Conservation (phyloP, 2,888 invertebrate genomes). For the Trilocha varians region DNA sequence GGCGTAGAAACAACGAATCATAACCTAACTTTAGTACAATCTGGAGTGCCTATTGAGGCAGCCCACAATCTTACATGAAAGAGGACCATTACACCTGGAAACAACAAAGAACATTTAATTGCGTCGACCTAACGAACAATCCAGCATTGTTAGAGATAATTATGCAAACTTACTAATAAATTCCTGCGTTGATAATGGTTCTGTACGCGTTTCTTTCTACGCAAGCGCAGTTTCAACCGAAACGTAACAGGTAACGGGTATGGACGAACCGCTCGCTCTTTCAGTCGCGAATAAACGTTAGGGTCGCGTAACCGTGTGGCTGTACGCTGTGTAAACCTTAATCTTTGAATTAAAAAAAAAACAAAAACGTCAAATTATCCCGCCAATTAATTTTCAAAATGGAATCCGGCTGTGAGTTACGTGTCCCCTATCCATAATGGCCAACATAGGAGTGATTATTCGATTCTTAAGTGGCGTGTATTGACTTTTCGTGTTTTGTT, state of each 20-base stretch:
- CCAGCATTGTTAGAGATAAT: slow-evolving; percentile 27
- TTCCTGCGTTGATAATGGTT: slow-evolving; percentile 24
- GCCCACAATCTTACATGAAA: slow-evolving; percentile 8
- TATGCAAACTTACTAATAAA: slow-evolving; percentile 35
- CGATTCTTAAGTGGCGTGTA: slow-evolving; percentile 36
- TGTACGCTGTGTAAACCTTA: slow-evolving; percentile 19
- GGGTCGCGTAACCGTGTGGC: slow-evolving; percentile 49
- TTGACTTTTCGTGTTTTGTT: slow-evolving; percentile 60
- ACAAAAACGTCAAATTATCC: slow-evolving; percentile 30
- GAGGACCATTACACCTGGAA: slow-evolving; percentile 7
- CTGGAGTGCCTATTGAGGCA: background rate
- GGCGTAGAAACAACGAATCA: background rate
- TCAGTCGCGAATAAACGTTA: slow-evolving; percentile 51
- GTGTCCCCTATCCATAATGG: slow-evolving; percentile 21
- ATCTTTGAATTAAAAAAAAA: slow-evolving; percentile 21
- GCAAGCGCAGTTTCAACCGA: slow-evolving; percentile 40
- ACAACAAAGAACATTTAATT: slow-evolving; percentile 16
- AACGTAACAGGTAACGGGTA: slow-evolving; percentile 44
- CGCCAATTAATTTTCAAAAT: slow-evolving; percentile 26
- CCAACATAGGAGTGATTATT: slow-evolving; percentile 23
- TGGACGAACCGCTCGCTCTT: slow-evolving; percentile 30
- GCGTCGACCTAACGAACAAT: slow-evolving; percentile 19
- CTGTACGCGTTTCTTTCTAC: slow-evolving; percentile 26
- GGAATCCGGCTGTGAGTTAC: slow-evolving; percentile 17
- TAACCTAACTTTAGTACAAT: background rate